Evolutionary conservation across 2,797 vertebrate species (phyloP), one percentile per base, ranked within the genome.

Genomic region (Scolopax rusticola): DNA sequence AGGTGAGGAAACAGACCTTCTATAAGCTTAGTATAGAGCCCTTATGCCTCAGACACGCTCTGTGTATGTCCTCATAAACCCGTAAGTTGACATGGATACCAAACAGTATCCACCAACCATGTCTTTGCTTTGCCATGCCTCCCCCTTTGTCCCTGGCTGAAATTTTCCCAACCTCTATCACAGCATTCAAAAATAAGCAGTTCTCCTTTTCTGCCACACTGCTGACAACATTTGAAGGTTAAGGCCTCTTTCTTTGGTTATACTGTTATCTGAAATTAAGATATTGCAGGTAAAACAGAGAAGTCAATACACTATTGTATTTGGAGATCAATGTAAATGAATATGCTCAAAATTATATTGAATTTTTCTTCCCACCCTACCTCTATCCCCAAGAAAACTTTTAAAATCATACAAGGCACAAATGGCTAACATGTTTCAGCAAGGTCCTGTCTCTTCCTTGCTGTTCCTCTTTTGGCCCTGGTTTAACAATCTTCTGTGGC

Each of bases 361-460:
- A 89, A 41, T 68, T 86, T 76, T 95, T 92, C 68, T 93, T 88
- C 80, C 75, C 57, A 69, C 57, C 16, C 65, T 59, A 87, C 43
- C 21, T 78, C 77, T 89, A 87, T 89, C 97, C 78, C 86, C 94
- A 96, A 91, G 77, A 81, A 97, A 95, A 82, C 54, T 92, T 96
- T 76, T 87, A n/a, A 90, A 97, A 93, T 96, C 94, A 88, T 96
- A 97, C 93, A 95, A 98, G 98, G 98, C 98, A 98, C 97, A 98
- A 98, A 98, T 89, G 97, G 94, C 95, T 97, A 97, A 94, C 68
- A 83, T 71, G 73, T 91, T 86, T 91, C 33, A 90, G 95, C 96
- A 96, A 94, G 70, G 68, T 84, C 93, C 59, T 94, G 56, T 92
- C 84, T 97, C 87, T 24, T 95, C 87, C 21, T 92, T 95, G 97